Conservation (phyloP, 2,888 invertebrate species). For the Rhingia campestris region DNA sequence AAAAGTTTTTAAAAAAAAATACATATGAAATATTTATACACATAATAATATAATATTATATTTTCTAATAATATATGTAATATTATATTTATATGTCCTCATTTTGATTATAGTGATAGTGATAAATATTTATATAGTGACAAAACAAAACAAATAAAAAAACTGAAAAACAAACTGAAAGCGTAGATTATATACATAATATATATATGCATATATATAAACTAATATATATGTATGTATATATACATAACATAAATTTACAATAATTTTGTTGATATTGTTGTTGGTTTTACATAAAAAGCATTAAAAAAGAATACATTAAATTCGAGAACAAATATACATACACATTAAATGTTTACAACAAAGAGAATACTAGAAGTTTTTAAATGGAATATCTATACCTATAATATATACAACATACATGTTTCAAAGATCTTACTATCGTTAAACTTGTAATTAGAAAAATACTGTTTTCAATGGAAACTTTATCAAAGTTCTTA, state of each 20-base stretch:
- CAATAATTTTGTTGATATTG: conserved; percentile 65
- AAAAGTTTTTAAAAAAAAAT: conserved; percentile 24
- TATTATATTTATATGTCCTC: conserved; percentile 70
- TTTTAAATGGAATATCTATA: conserved; percentile 34
- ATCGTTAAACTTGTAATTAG: conserved; percentile 36
- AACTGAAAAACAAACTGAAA: conserved; percentile 2
- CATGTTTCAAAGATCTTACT: conserved; percentile 35
- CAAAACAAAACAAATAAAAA: background rate
- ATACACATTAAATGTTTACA: conserved; percentile 46
- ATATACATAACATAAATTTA: conserved; percentile 44
- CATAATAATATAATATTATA: conserved; percentile 65
- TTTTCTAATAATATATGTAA: conserved; percentile 67
- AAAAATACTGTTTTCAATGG: conserved; percentile 17
- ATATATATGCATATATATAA: conserved; percentile 27
- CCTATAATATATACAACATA: conserved; percentile 33
- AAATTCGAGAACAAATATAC: conserved; percentile 48
- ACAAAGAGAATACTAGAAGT: conserved; percentile 45
- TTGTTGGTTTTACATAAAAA: conserved; percentile 64
- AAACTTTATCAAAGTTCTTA: conserved; percentile 11
- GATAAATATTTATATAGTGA: conserved; percentile 51
- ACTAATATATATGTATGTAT: conserved; percentile 28
- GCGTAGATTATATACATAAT: conserved; percentile 35
- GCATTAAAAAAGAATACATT: conserved; percentile 32
- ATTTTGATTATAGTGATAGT: conserved; percentile 70
- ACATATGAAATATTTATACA: conserved; percentile 70